Conservation (phyloP, 2,113 vertebrate genomes). For the Myotis davidii region DNA sequence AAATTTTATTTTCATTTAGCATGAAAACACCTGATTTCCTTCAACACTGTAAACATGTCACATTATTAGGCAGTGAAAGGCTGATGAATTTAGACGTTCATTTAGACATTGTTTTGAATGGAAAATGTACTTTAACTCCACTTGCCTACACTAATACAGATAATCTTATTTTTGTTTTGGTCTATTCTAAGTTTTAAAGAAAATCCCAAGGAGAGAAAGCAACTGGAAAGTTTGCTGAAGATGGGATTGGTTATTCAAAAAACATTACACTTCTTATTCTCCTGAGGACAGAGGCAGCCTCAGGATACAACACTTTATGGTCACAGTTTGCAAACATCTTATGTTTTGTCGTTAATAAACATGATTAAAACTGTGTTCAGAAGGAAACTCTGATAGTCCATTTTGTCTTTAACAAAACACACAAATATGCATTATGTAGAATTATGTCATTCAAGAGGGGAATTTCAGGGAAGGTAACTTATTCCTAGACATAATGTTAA, state of each 20-base stretch:
- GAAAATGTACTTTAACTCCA: slow-evolving; percentile 51
- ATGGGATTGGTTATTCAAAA: slow-evolving; percentile 58
- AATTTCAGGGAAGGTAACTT: slow-evolving; percentile 65
- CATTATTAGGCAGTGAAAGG: slow-evolving; percentile 80
- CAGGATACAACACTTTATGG: slow-evolving; percentile 55
- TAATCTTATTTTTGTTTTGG: slow-evolving; percentile 38
- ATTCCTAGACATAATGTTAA: slow-evolving; percentile 24
- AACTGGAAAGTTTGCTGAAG: slow-evolving; percentile 45
- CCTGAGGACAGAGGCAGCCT: slow-evolving; percentile 44
- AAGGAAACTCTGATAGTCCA: slow-evolving; percentile 22
- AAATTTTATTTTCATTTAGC: slow-evolving; percentile 83
- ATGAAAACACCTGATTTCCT: slow-evolving; percentile 86
- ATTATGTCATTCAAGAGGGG: slow-evolving; percentile 55
- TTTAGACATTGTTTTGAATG: slow-evolving; percentile 56
- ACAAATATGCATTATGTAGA: slow-evolving; percentile 58
- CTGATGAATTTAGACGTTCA: slow-evolving; percentile 81
- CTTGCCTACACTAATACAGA: background rate
- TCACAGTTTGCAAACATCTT: slow-evolving; percentile 35
- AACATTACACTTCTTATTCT: slow-evolving; percentile 42
- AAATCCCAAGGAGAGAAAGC: slow-evolving; percentile 31
- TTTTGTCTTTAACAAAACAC: slow-evolving; percentile 49
- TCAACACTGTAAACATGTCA: slow-evolving; percentile 84
- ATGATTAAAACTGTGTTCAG: background rate
- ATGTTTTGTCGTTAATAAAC: slow-evolving; percentile 76
- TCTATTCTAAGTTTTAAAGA: slow-evolving; percentile 38